These are phyloP conservation scores for Nycticorax nycticorax DNA, from an alignment of 2,113 vertebrate species.

Conservation along the genomic window DNA sequence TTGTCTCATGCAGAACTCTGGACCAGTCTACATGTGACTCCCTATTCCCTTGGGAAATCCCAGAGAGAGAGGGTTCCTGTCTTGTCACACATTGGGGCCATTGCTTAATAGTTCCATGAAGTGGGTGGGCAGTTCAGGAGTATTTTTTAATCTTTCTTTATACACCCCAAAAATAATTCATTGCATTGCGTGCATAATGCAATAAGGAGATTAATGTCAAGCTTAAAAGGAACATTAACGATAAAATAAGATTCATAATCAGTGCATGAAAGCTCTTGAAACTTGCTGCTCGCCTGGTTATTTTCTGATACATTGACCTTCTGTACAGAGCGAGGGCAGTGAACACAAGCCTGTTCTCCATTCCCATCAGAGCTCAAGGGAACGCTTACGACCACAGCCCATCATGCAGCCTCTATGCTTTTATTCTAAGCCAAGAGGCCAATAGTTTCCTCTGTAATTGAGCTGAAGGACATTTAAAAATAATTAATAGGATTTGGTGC, in stretches of 20 bases:
- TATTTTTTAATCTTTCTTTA: slow-evolving; percentile 3
- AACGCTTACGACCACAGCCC: not conserved
- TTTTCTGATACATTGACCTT: slow-evolving; percentile 45
- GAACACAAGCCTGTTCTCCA: slow-evolving; percentile 7
- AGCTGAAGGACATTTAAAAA: slow-evolving; percentile 44
- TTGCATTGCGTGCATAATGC: not conserved
- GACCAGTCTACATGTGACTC: not conserved
- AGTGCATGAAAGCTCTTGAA: not conserved
- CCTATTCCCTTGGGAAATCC: not conserved
- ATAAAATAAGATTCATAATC: slow-evolving; percentile 1
- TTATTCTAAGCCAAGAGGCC: slow-evolving; percentile 37
- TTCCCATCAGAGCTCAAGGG: slow-evolving; percentile 16
- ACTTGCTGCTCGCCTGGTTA: not conserved
- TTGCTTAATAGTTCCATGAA: not conserved
- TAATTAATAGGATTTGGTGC: slow-evolving; percentile 50
- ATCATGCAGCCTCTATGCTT: not conserved
- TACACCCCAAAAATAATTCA: not conserved
- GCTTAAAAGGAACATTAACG: not conserved
- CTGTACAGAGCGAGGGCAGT: not conserved
- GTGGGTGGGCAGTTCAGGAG: not conserved
- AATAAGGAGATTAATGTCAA: not conserved
- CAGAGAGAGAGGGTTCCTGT: not conserved
- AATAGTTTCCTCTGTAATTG: slow-evolving; percentile 38
- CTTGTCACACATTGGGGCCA: not conserved
- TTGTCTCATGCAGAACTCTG: not conserved